Base-by-base conservation (phyloP, 2,797 vertebrate genomes). In the Pelobates cultripes region DNA sequence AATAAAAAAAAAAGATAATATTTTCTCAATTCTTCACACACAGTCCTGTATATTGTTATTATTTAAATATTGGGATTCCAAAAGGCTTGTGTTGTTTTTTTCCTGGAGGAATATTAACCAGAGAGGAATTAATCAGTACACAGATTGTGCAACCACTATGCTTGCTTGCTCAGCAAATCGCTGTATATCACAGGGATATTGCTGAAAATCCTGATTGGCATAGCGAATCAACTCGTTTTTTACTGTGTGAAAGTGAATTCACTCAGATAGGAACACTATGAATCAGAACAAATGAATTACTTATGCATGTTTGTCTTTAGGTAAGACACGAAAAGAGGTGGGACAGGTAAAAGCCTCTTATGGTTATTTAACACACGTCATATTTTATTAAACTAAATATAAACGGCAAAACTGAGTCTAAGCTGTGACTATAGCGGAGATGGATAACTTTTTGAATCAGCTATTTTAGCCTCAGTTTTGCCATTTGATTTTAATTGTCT, bases 31-130 rank as follows among this genome's bases (percentile, higher is more conserved):
- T 5, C 10, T 51, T 51, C 10, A 10, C 47, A 51, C 47, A 51
- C 47, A 51, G 47, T 1, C 47, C 47, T 51, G 5, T 51, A 51
- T 51, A 51, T 51, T 51, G 47, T 51, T 51, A 6, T 1, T 10
- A 80, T 55, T 47, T 69, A 12, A 74, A 28, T 74, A 43, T 28
- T 68, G 53, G 40, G 47, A 60, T 68, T 3, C 78, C 13, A 55
- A 60, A 55, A 60, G 57, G 42, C n/a, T 60, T 4, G n/a, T 76
- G 73, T 70, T 51, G 15, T 28, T 57, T 28, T 28, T 41, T 17
- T 66, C 45, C 12, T 40, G 43, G 40, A 60, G 51, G 73, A 82
- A 77, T 63, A 82, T 82, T 82, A 82, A 82, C 80, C 70, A 77
- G 74, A 57, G 43, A 53, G 43, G 17, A 43, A 70, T 13, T 15